phyloP scores from a whole-genome alignment of 1,140 invertebrate genomes.

The Periplaneta americana region DNA sequence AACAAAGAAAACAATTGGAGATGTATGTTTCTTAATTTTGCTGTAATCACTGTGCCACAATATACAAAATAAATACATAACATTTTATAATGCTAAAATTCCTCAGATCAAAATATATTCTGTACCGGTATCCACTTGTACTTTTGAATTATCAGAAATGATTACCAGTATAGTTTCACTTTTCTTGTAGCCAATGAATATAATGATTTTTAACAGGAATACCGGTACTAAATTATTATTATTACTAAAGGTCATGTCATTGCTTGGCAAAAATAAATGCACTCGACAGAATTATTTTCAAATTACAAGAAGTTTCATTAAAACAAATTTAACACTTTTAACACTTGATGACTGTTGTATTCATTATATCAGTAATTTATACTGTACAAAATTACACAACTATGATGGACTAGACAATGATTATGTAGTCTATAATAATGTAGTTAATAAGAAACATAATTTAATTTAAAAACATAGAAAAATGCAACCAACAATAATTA shows the following conservation, averaged over 20 bases:
- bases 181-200: neutral
- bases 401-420: neutral
- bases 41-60: neutral
- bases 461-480: neutral
- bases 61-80: neutral
- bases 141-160: neutral
- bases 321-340: neutral
- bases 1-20: neutral
- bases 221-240: neutral
- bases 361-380: too few species aligned
- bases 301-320: neutral
- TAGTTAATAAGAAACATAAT: neutral
- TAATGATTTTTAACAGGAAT: neutral
- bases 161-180: neutral
- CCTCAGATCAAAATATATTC: neutral
- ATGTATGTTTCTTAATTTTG: neutral
- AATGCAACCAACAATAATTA: neutral
- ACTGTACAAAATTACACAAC: neutral
- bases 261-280: too few species aligned
- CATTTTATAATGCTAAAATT: neutral
- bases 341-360: neutral
- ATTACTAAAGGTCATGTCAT: too few species aligned
- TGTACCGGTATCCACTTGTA: too few species aligned
- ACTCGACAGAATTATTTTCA: too few species aligned
- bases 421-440: neutral